Conservation (phyloP, 64 coral and sea anemone genomes). For the Actinia tenebrosa region DNA sequence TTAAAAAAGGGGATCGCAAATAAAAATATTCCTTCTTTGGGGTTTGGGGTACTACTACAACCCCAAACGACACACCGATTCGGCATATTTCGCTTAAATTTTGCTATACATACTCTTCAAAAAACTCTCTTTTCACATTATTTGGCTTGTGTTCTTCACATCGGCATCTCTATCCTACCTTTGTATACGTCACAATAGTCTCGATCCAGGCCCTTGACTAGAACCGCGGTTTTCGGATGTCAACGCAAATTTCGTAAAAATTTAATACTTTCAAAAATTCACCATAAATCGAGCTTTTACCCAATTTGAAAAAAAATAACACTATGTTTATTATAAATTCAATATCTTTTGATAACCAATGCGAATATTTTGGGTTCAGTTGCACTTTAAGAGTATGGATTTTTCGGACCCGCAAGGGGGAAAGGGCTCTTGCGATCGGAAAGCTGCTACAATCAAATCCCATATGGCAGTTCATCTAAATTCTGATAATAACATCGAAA, state of each 20-base stretch:
- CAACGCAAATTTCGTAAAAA: background rate
- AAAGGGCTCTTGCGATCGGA: slow-evolving; percentile 24
- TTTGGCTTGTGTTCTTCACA: background rate
- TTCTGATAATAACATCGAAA: slow-evolving; percentile 15
- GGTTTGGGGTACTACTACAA: background rate
- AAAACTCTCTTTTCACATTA: background rate
- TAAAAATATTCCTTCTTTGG: no score
- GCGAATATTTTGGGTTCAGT: no score
- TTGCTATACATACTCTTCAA: background rate
- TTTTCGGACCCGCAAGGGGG: slow-evolving; percentile 25
- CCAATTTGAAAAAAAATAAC: no score
- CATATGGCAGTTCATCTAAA: background rate
- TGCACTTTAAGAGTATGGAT: background rate
- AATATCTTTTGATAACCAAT: no score
- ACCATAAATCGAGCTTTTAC: background rate
- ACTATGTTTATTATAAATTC: no score
- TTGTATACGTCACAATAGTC: slow-evolving; percentile 12
- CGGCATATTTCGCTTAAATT: background rate
- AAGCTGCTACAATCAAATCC: slow-evolving; percentile 27
- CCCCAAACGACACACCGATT: slow-evolving; percentile 29
- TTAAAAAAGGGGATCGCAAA: background rate
- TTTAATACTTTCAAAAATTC: slow-evolving; percentile 7
- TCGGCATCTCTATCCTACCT: background rate
- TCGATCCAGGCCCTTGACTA: background rate
- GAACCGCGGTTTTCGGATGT: background rate